These are phyloP conservation scores for Tauraco hartlaubi DNA, from an alignment of 2,797 vertebrate species.

Conservation along the genomic window DNA sequence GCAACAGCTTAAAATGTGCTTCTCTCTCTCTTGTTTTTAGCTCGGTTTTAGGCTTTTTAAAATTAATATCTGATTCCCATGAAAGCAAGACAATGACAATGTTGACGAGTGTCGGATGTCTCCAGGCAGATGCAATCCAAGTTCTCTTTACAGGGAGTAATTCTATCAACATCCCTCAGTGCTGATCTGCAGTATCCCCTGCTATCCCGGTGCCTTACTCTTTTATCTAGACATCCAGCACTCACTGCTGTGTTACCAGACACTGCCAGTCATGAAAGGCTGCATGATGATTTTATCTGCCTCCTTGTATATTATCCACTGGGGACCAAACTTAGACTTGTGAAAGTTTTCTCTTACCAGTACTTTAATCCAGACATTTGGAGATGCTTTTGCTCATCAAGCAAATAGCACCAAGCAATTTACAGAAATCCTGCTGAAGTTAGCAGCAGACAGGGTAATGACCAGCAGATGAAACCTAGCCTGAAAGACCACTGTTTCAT, in stretches of 20 bases:
- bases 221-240: conserved; percentile 33
- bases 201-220: neutral
- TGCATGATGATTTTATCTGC: conserved; percentile 54
- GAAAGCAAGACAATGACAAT: conserved; percentile 22
- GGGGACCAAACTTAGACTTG: conserved; percentile 47
- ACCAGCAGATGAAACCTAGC: neutral
- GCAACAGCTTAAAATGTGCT: neutral
- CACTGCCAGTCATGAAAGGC: conserved; percentile 52
- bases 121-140: neutral
- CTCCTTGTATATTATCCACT: conserved; percentile 12
- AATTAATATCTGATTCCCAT: conserved; percentile 46
- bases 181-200: neutral
- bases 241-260: conserved; percentile 51
- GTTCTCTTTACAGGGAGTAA: conserved; percentile 47
- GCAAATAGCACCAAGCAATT: conserved; percentile 9
- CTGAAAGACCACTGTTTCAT: neutral
- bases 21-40: conserved; percentile 18
- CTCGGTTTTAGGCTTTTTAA: conserved; percentile 25
- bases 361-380: neutral
- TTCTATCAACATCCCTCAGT: neutral
- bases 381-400: neutral
- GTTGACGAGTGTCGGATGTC: conserved; percentile 41
- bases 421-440: conserved; percentile 19
- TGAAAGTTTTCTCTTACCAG: conserved; percentile 37
- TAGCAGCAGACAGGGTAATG: neutral